Evolutionary conservation across 2,888 invertebrate species (phyloP).

Genomic region (Lordiphosa andalusiaca): DNA sequence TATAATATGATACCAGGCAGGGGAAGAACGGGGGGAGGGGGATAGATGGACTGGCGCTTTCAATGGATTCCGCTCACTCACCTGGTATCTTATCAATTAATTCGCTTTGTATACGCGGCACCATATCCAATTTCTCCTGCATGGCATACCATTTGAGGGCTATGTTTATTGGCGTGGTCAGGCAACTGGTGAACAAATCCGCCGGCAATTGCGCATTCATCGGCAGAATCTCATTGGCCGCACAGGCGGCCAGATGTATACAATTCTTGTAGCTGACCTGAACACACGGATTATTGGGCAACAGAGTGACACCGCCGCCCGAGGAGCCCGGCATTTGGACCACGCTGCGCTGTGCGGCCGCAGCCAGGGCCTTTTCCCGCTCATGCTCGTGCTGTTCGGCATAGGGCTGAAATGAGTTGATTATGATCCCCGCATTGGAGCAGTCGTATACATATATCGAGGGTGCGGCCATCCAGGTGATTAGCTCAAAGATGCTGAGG

Average conservation of each 20-base stretch:
- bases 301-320: slow-evolving; percentile 7
- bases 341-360: slow-evolving; percentile 69
- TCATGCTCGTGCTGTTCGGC: slow-evolving; percentile 95
- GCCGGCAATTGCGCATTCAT: slow-evolving; percentile 99
- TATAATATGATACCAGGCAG: no score
- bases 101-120: slow-evolving; percentile 90
- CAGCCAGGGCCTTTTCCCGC: slow-evolving; percentile 81
- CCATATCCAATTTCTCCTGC: slow-evolving; percentile 88
- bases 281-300: slow-evolving; percentile 60
- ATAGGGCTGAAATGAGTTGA: slow-evolving; percentile 93
- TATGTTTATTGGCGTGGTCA: slow-evolving; percentile 98
- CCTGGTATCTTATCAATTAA: slow-evolving; percentile 96
- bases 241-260: slow-evolving; percentile 98
- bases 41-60: no score
- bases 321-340: slow-evolving; percentile 1
- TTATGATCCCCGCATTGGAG: slow-evolving; percentile 97
- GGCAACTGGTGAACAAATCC: slow-evolving; percentile 97
- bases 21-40: no score
- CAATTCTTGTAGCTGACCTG: slow-evolving; percentile 89
- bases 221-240: slow-evolving; percentile 94
- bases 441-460: slow-evolving; percentile 99
- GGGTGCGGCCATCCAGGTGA: slow-evolving; percentile 99
- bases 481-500: slow-evolving; percentile 97
- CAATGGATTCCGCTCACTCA: not conserved
- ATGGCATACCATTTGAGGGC: slow-evolving; percentile 96